Evolutionary conservation across 2,888 invertebrate genomes (phyloP).

Genomic region (Epsilonema sp.): DNA sequence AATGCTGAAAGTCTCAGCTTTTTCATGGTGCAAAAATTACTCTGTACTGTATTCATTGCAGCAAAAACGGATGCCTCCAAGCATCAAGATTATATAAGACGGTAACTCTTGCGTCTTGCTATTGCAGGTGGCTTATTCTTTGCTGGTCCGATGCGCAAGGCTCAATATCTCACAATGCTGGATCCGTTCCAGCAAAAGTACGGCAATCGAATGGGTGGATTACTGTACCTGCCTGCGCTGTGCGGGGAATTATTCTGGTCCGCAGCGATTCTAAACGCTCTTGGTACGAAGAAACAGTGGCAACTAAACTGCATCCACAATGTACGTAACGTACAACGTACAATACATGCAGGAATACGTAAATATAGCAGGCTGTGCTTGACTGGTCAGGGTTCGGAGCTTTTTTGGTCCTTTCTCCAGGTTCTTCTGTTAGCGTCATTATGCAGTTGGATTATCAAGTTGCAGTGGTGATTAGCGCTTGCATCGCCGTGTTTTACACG

Average conservation of each 20-base stretch:
- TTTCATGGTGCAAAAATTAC: too few species aligned
- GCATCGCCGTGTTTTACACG: conserved; percentile 88
- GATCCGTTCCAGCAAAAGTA: conserved; percentile 87
- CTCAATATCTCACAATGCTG: conserved; percentile 91
- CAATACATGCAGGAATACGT: too few species aligned
- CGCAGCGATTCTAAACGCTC: conserved; percentile 76
- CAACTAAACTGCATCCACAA: background rate
- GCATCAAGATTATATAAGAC: background rate
- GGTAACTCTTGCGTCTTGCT: background rate
- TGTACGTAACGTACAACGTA: too few species aligned
- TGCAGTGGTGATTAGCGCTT: conserved; percentile 74
- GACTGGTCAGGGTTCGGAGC: too few species aligned
- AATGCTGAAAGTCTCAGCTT: too few species aligned
- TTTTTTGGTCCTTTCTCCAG: conserved; percentile 37
- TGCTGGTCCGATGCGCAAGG: conserved; percentile 82
- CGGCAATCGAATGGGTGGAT: conserved; percentile 82
- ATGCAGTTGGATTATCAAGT: conserved; percentile 78
- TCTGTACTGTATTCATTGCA: background rate
- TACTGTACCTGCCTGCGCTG: conserved; percentile 76
- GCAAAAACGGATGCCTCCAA: background rate
- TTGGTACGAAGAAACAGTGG: conserved; percentile 41
- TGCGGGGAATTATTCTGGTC: conserved; percentile 96
- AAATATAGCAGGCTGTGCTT: too few species aligned
- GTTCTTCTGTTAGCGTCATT: conserved; percentile 79
- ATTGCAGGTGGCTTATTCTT: conserved; percentile 79